Conservation (phyloP, 2,888 invertebrate species). For the Acrobasis suavella region DNA sequence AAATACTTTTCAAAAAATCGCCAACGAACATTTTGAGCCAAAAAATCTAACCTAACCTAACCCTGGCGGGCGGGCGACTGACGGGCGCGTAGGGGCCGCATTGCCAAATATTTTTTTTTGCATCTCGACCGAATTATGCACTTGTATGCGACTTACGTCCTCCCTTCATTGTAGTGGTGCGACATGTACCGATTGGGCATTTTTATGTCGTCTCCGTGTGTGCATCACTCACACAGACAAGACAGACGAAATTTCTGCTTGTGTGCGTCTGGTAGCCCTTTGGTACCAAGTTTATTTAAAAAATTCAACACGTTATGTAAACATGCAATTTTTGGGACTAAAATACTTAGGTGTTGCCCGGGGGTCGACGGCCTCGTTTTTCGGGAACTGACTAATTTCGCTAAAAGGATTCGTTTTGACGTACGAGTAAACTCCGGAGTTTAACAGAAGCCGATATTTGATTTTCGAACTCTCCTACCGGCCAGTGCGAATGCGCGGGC, state of each 20-base stretch:
- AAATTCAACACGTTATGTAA: conserved; percentile 78
- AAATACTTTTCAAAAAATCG: conserved; percentile 74
- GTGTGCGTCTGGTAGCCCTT: conserved; percentile 74
- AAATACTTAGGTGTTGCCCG: conserved; percentile 77
- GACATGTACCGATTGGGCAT: conserved; percentile 78
- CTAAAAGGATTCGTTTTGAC: conserved; percentile 63
- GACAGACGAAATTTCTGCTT: conserved; percentile 65
- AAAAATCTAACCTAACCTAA: conserved; percentile 83
- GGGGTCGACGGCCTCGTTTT: conserved; percentile 75
- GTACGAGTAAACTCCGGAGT: conserved; percentile 38
- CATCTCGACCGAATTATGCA: conserved; percentile 83
- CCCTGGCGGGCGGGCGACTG: conserved; percentile 82
- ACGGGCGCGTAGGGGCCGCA: conserved; percentile 81
- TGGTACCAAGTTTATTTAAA: conserved; percentile 69
- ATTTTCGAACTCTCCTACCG: conserved; percentile 43
- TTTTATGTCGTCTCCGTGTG: conserved; percentile 72
- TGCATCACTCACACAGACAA: conserved; percentile 67
- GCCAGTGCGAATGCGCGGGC: conserved; percentile 46
- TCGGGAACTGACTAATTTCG: conserved; percentile 80
- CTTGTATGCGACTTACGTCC: conserved; percentile 82
- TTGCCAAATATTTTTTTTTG: conserved; percentile 83
- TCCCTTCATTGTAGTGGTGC: conserved; percentile 81
- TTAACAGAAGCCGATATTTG: conserved; percentile 51
- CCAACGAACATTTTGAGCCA: conserved; percentile 81
- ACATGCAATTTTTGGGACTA: conserved; percentile 71